phyloP scores from a whole-genome alignment of 2,113 vertebrate species.

The Dasyornis broadbenti region DNA sequence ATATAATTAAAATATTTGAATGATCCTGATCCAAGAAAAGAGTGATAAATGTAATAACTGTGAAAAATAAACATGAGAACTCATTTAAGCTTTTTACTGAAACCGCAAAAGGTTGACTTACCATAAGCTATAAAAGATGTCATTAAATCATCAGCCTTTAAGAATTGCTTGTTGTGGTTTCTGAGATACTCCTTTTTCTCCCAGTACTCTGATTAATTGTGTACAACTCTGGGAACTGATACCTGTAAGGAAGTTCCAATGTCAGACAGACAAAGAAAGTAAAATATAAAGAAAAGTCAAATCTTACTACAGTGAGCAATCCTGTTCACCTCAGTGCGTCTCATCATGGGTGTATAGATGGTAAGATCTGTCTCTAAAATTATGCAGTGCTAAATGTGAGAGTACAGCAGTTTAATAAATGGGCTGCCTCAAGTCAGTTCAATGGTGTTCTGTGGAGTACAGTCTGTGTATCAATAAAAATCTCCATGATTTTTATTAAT shows the following conservation, averaged over 20 bases:
- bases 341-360: not conserved
- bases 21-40: not conserved
- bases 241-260: not conserved
- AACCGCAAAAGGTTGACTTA: not conserved
- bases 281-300: not conserved
- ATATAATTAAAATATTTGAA: not conserved
- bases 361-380: not conserved
- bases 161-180: not conserved
- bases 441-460: not conserved
- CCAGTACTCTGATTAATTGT: not conserved
- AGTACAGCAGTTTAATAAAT: not conserved
- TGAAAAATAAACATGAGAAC: not conserved
- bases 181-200: not conserved
- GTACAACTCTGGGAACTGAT: not conserved
- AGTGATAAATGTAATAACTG: not conserved
- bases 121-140: not conserved
- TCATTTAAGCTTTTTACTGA: not conserved
- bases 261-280: not conserved
- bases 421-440: not conserved
- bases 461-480: not conserved
- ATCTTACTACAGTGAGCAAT: not conserved
- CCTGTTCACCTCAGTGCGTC: not conserved
- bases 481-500: constrained; percentile 7
- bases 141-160: not conserved
- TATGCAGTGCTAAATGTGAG: not conserved